Conservation (phyloP, 2,888 invertebrate genomes). For the Drosophila affinis region DNA sequence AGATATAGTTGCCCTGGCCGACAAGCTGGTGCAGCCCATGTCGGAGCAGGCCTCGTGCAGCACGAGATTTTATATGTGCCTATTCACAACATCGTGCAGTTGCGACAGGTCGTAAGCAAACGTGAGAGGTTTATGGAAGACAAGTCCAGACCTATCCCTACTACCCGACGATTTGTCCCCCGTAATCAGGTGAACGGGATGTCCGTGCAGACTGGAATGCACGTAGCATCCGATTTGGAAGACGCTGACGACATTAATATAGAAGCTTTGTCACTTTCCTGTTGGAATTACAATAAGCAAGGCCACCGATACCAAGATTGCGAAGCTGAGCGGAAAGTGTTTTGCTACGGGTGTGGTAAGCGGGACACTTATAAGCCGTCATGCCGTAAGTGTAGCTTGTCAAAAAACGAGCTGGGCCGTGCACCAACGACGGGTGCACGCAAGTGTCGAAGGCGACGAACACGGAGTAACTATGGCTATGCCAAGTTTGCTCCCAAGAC, state of each 20-base stretch:
- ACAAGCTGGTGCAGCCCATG: too few species aligned
- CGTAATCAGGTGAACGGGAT: too few species aligned
- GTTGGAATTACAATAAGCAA: not conserved
- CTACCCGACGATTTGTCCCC: too few species aligned
- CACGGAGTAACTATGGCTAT: not conserved
- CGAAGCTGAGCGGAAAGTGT: not conserved
- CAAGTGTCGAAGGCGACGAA: not conserved
- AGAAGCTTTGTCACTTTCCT: not conserved
- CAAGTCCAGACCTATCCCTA: too few species aligned
- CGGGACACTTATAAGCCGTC: constrained; percentile 1
- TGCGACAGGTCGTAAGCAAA: too few species aligned
- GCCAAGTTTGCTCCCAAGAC: not conserved
- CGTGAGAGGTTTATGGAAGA: too few species aligned
- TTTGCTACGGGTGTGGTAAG: constrained; percentile 11
- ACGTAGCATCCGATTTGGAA: too few species aligned
- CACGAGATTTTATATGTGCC: too few species aligned
- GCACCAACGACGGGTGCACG: not conserved
- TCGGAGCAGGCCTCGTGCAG: too few species aligned
- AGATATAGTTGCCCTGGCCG: too few species aligned
- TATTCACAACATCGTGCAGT: too few species aligned
- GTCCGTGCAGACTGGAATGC: too few species aligned
- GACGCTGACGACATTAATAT: not conserved
- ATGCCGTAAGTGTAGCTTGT: not conserved
- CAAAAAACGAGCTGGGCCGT: constrained; percentile 2
- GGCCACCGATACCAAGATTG: constrained; percentile 9